Conservation (phyloP, 2,888 invertebrate genomes). For the Eugnorisma glareosa region DNA sequence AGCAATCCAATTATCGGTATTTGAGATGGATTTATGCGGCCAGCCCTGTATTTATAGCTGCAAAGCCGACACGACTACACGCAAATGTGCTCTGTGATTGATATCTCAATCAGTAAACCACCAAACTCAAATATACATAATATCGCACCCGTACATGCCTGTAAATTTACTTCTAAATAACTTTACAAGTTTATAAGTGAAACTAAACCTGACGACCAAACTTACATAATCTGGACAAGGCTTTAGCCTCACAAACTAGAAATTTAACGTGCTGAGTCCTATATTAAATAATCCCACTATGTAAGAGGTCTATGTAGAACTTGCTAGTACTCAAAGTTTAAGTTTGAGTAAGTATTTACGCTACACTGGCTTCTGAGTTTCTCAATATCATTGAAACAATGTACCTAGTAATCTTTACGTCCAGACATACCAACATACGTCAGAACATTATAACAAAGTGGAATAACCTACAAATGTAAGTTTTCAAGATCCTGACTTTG, state of each 20-base stretch:
- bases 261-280: conserved; percentile 61
- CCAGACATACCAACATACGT: not conserved
- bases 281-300: conserved; percentile 68
- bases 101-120: conserved; percentile 10
- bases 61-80: not conserved
- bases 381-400: conserved; percentile 29
- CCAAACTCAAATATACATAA: not conserved
- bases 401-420: conserved; percentile 19
- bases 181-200: conserved; percentile 42
- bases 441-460: not conserved
- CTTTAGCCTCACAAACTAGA: conserved; percentile 59
- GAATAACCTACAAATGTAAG: not conserved
- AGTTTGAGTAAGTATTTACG: conserved; percentile 39
- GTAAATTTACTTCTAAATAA: conserved; percentile 31
- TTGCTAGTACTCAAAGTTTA: conserved; percentile 16
- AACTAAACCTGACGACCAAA: conserved; percentile 43
- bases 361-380: conserved; percentile 34
- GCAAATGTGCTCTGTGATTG: conserved; percentile 6
- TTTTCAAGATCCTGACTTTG: not conserved
- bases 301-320: conserved; percentile 38
- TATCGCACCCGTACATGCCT: not conserved
- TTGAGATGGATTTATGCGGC: conserved; percentile 19
- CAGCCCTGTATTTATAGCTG: not conserved
- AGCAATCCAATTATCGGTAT: conserved; percentile 18
- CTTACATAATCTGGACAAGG: conserved; percentile 52